Evolutionary conservation across 2,113 vertebrate species (phyloP).

Genomic region (Hippocampus mohnikei): DNA sequence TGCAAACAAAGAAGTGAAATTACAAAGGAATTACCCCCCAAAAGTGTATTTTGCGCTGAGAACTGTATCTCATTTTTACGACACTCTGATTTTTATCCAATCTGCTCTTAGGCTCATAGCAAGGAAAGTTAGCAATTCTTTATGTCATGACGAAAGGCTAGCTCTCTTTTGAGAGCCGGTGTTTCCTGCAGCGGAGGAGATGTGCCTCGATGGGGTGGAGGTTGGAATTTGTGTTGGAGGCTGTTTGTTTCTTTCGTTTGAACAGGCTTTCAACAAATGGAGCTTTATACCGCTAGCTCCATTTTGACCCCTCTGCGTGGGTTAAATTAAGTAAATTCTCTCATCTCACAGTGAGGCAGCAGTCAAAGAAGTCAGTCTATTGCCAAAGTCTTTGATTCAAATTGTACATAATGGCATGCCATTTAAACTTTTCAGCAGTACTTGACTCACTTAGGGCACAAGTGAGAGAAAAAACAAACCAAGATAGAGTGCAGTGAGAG

Average conservation of each 20-base stretch:
- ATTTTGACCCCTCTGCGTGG: conserved; percentile 22
- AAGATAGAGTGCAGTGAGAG: conserved; percentile 21
- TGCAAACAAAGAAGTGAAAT: too few relatives aligned
- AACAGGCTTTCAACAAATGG: conserved; percentile 5
- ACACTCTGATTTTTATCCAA: too few relatives aligned
- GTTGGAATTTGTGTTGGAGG: background rate
- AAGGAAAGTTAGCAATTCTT: too few relatives aligned
- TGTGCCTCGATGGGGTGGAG: too few relatives aligned
- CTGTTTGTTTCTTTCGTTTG: background rate
- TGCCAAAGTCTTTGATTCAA: conserved; percentile 21
- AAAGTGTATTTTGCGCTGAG: too few relatives aligned
- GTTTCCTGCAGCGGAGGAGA: too few relatives aligned
- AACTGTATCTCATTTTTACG: too few relatives aligned
- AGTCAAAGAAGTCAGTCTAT: conserved; percentile 20
- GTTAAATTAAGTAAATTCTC: conserved; percentile 32
- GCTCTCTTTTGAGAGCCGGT: too few relatives aligned
- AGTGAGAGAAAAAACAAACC: background rate
- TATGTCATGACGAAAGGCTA: too few relatives aligned
- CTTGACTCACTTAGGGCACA: background rate
- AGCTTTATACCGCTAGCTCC: conserved; percentile 12
- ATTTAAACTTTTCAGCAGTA: conserved; percentile 2
- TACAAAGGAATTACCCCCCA: too few relatives aligned
- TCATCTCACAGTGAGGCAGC: conserved; percentile 40
- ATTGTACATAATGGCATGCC: conserved; percentile 14
- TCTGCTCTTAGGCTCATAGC: too few relatives aligned